These are phyloP conservation scores for Lycaon pictus DNA, from an alignment of 2,113 vertebrate species.

Conservation along the genomic window DNA sequence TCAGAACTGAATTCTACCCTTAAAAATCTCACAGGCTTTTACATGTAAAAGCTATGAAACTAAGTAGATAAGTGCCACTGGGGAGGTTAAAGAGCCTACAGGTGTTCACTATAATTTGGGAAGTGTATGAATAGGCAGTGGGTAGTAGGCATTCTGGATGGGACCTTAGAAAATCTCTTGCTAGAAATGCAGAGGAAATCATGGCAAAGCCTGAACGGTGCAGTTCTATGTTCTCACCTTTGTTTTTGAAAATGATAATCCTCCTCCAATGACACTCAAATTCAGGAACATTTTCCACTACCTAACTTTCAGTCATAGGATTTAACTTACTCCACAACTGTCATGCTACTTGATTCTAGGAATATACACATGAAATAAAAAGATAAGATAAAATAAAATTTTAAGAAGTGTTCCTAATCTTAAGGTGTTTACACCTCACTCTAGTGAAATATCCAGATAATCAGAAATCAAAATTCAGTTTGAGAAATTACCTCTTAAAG, in stretches of 20 bases:
- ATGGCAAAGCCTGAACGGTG: background rate
- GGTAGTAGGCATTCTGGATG: no score
- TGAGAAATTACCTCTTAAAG: background rate
- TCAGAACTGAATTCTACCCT: slow-evolving; percentile 6
- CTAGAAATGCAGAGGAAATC: background rate
- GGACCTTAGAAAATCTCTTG: background rate
- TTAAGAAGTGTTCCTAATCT: background rate
- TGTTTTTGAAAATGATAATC: background rate
- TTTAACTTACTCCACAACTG: background rate
- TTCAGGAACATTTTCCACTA: background rate
- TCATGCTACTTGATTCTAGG: background rate
- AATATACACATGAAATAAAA: background rate
- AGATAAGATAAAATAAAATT: background rate
- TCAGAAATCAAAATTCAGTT: background rate
- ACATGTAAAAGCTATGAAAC: background rate
- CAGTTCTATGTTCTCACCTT: background rate
- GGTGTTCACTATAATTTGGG: background rate
- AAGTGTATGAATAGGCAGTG: background rate
- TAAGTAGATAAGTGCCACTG: background rate
- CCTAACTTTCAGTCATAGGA: background rate
- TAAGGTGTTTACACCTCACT: background rate
- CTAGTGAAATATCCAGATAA: slow-evolving; percentile 18
- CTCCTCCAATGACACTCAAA: background rate
- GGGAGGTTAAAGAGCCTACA: background rate
- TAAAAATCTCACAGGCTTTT: background rate